Evolutionary conservation across 2,888 invertebrate genomes (phyloP), one percentile per base, ranked within the genome.

Genomic region (Congeria kusceri): DNA sequence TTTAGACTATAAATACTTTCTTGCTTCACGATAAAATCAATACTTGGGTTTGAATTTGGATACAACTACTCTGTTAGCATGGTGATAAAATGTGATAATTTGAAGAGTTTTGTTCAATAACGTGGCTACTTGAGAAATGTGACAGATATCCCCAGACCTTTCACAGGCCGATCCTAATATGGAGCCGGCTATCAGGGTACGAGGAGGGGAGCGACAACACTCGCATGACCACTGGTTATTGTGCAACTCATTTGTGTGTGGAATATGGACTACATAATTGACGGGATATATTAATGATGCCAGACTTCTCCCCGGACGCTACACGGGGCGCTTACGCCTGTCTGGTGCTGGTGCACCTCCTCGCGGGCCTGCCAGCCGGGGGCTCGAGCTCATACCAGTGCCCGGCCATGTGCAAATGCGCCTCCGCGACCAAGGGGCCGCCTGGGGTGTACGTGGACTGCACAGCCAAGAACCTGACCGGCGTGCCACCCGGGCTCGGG

Each of bases 41-140:
- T 39, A 11, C 39, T 39, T 39, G 39, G 15, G 15, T 13, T 39
- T 39, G 13, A 39, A 39, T 5, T 11, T 15, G 1, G 39, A 39
- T 39, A 39, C 11, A 39, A 53, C 20, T 25, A 53, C 20, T 53
- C 53, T 15, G 53, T 53, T 53, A 23, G 53, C 53, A 53, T 53
- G 53, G 53, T 53, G 53, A 53, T 53, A 53, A 53, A 53, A 20
- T 9, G 20, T 18, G 53, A 53, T 53, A 53, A 53, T 11, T 53
- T 25, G 3, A 53, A 25, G 53, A 25, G 25, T 9, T 53, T 53
- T 53, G 25, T 7, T 25, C 7, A 53, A 20, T 53, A n/a, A 1
- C 53, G 25, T 9, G 3, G 20, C 1, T 53, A 53, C 53, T 25
- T 20, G 25, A 53, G 25, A 2, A 53, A 53, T 53, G 23, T 23